These are phyloP conservation scores for Syrrhaptes paradoxus DNA, from an alignment of 2,113 vertebrate species.

Conservation along the genomic window DNA sequence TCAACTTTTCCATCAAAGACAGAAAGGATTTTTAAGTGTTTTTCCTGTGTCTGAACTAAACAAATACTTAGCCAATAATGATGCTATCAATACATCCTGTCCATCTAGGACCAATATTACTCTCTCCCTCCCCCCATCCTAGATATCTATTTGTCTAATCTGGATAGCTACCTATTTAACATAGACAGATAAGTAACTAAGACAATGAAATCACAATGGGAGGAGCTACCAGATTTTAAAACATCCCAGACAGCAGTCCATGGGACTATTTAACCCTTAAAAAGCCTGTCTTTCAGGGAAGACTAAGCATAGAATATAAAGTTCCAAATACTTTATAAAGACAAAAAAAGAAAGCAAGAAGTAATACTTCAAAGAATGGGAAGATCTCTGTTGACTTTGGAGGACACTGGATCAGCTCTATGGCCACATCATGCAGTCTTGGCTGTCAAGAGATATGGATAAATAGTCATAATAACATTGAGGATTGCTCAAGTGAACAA, in stretches of 20 bases:
- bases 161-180: background rate
- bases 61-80: background rate
- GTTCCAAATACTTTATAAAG: background rate
- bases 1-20: background rate
- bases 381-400: background rate
- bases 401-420: background rate
- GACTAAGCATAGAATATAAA: background rate
- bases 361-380: background rate
- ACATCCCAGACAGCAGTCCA: background rate
- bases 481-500: background rate
- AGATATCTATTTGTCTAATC: background rate
- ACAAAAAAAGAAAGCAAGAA: background rate
- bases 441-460: background rate
- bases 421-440: background rate
- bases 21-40: background rate
- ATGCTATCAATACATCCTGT: background rate
- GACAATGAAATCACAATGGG: background rate
- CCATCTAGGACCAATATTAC: background rate
- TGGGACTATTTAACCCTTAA: background rate
- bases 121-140: background rate
- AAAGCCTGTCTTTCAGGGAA: background rate
- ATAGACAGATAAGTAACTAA: background rate
- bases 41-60: background rate
- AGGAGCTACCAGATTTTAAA: background rate
- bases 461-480: background rate